phyloP scores from a whole-genome alignment of 2,113 vertebrate species.

The Saiga tatarica region DNA sequence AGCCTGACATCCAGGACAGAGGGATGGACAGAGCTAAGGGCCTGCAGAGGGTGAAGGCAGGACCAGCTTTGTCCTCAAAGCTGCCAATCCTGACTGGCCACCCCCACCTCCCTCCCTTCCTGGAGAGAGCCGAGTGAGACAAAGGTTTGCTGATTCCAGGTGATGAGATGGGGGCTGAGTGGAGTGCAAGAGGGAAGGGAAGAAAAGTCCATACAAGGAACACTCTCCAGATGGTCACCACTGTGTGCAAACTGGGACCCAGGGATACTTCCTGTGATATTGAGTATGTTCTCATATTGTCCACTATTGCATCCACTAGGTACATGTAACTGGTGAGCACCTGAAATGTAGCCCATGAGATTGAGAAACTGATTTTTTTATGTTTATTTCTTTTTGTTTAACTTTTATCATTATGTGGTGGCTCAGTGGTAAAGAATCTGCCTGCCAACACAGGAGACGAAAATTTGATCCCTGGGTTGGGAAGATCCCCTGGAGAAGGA shows the following conservation, averaged over 20 bases:
- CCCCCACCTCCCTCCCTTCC: background rate
- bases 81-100: background rate
- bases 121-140: background rate
- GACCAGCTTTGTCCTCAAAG: rapidly evolving
- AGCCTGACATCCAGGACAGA: background rate
- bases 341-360: background rate
- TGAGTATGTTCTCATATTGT: background rate
- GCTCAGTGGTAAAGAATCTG: background rate
- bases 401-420: background rate
- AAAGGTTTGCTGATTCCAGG: background rate
- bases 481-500: background rate
- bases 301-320: too few relatives aligned
- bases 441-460: background rate
- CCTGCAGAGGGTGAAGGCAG: background rate
- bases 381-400: background rate
- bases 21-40: background rate
- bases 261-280: background rate
- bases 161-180: background rate
- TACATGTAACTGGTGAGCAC: too few relatives aligned
- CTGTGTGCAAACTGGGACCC: too few relatives aligned
- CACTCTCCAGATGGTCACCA: background rate
- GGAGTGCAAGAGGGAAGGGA: background rate
- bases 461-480: background rate
- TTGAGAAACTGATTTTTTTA: background rate
- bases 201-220: background rate